Conservation (phyloP, 2,797 vertebrate genomes). For the Aeoliscus strigatus region DNA sequence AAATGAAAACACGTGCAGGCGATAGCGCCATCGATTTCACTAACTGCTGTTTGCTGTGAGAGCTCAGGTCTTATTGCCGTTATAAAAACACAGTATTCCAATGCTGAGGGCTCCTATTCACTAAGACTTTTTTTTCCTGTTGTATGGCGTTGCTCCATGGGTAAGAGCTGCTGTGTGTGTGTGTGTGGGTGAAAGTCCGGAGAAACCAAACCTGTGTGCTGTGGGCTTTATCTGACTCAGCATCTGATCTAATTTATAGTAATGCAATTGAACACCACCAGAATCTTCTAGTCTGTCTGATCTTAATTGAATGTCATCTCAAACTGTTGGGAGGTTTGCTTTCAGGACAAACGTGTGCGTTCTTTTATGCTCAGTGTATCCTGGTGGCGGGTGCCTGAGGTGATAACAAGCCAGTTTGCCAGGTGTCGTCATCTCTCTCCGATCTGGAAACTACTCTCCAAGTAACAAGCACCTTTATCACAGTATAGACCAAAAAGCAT, state of each 20-base stretch:
- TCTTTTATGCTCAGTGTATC: background rate
- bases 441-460: background rate
- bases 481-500: background rate
- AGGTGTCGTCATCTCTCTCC: background rate
- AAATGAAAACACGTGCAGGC: conserved; percentile 15
- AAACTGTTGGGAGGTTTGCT: conserved; percentile 1
- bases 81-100: conserved; percentile 24
- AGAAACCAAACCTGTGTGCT: conserved; percentile 28
- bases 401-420: conserved; percentile 11
- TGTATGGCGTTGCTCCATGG: conserved; percentile 23
- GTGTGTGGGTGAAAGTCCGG: conserved; percentile 11
- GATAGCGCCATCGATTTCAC: conserved; percentile 35
- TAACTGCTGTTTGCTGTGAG: conserved; percentile 32
- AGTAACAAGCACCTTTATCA: background rate
- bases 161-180: conserved; percentile 3
- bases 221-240: conserved; percentile 25
- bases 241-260: conserved; percentile 39
- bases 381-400: conserved; percentile 12
- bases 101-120: conserved; percentile 13
- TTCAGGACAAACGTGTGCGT: no score
- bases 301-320: conserved; percentile 19
- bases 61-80: conserved; percentile 17
- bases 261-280: conserved; percentile 32
- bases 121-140: conserved; percentile 11
- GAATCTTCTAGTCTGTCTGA: conserved; percentile 20